Conservation (phyloP, 2,113 vertebrate genomes). For the Globicephala melas region DNA sequence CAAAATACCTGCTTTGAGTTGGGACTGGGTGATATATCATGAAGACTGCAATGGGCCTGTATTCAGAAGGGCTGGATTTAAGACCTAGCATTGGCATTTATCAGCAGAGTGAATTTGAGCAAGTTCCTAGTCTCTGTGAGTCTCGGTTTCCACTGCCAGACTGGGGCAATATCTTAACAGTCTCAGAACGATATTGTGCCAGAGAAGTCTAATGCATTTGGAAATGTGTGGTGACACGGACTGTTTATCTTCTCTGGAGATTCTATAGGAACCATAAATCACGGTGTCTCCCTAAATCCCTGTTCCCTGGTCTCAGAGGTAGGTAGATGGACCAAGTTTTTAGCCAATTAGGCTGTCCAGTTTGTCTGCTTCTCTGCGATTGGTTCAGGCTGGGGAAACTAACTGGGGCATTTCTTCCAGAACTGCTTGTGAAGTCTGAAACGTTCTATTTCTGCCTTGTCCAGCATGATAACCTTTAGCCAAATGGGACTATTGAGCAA, state of each 20-base stretch:
- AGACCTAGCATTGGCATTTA: not conserved
- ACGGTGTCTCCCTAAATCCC: not conserved
- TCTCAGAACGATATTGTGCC: not conserved
- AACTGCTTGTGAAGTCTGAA: not conserved
- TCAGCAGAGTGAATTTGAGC: not conserved
- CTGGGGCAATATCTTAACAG: too few species aligned
- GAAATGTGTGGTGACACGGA: not conserved
- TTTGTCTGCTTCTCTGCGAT: not conserved
- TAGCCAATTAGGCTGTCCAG: not conserved
- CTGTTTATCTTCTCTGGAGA: not conserved
- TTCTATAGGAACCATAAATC: not conserved
- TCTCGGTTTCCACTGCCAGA: not conserved
- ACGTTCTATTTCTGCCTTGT: not conserved
- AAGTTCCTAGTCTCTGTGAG: not conserved
- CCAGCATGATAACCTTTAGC: not conserved
- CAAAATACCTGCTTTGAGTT: not conserved
- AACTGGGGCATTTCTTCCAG: not conserved
- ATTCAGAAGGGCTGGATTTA: not conserved
- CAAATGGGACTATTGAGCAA: not conserved
- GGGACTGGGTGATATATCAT: not conserved
- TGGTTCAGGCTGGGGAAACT: not conserved
- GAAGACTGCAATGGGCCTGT: not conserved
- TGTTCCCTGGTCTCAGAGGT: not conserved
- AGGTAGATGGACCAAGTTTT: not conserved
- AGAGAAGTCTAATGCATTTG: not conserved